Percentiles rank a stretch among this genome's conserved stretches.
These are phyloP conservation scores for Poecilia wingei DNA, from an alignment of 2,797 vertebrate species.

Conservation along the genomic window DNA sequence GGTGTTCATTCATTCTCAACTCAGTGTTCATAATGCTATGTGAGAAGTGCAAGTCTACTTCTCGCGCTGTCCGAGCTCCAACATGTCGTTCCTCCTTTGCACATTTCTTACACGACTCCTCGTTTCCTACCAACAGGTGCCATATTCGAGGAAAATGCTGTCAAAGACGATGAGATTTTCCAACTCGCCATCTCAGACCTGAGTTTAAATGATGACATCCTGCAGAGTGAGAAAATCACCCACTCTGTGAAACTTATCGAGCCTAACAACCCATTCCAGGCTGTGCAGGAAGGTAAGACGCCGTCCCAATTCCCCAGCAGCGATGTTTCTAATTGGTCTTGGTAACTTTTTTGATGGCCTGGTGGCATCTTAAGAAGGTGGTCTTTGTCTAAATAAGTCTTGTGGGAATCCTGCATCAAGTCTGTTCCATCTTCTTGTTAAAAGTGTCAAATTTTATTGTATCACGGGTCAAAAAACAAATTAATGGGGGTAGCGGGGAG, in stretches of 20 bases:
- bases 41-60: neutral
- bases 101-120: conserved; percentile 6
- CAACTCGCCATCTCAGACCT: conserved; percentile 97
- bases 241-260: conserved; percentile 98
- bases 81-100: neutral
- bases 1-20: neutral
- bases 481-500: conserved; percentile 4
- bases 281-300: conserved; percentile 95
- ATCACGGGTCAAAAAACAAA: conserved; percentile 19
- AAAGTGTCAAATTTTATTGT: conserved; percentile 8
- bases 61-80: neutral
- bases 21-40: neutral
- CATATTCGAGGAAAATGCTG: conserved; percentile 97
- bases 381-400: conserved; percentile 4
- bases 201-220: conserved; percentile 96
- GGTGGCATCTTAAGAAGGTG: neutral
- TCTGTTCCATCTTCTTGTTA: neutral
- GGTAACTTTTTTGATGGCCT: neutral
- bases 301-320: neutral
- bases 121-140: conserved; percentile 83
- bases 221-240: conserved; percentile 99
- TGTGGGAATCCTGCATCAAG: conserved; percentile 15
- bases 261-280: conserved; percentile 97
- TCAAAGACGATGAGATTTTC: conserved; percentile 95
- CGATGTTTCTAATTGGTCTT: neutral